A percentile compares a stretch with the other conserved stretches of the same genome.
phyloP scores from a whole-genome alignment of 2,888 invertebrate genomes.

The Lottia scabra region DNA sequence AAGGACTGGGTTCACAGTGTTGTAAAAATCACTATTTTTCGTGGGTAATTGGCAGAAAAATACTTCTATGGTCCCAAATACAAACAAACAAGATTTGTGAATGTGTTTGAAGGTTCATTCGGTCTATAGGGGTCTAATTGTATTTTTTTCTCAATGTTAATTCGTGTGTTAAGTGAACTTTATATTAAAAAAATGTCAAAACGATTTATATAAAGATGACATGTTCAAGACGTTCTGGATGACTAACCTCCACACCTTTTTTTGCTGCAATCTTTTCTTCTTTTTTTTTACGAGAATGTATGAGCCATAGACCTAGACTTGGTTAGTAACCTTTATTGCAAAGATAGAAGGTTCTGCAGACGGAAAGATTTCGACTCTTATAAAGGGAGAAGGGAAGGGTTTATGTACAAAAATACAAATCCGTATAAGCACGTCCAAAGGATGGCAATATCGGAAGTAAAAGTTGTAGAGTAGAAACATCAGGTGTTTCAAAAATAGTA shows the following conservation, averaged over 20 bases:
- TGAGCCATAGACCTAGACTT: too few species aligned
- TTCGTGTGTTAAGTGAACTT: not conserved
- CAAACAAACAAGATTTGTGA: not conserved
- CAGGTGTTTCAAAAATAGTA: too few species aligned
- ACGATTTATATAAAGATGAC: not conserved
- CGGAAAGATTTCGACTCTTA: too few species aligned
- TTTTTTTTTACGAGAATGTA: too few species aligned
- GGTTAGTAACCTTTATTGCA: too few species aligned
- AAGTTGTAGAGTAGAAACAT: too few species aligned
- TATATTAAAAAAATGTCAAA: not conserved
- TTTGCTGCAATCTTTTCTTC: not conserved
- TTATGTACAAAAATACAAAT: too few species aligned
- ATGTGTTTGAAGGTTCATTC: not conserved
- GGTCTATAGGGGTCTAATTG: not conserved
- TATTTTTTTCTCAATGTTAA: not conserved
- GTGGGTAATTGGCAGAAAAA: conserved; percentile 7
- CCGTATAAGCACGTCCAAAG: too few species aligned
- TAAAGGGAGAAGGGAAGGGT: too few species aligned
- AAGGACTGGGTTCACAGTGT: too few species aligned
- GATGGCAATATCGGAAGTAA: too few species aligned
- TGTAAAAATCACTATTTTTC: not conserved
- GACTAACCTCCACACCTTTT: not conserved
- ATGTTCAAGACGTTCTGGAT: not conserved
- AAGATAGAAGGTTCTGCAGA: too few species aligned
- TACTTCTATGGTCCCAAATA: not conserved